Base-by-base conservation (phyloP, 1,140 invertebrate species). In the Pentalonia nigronervosa region DNA sequence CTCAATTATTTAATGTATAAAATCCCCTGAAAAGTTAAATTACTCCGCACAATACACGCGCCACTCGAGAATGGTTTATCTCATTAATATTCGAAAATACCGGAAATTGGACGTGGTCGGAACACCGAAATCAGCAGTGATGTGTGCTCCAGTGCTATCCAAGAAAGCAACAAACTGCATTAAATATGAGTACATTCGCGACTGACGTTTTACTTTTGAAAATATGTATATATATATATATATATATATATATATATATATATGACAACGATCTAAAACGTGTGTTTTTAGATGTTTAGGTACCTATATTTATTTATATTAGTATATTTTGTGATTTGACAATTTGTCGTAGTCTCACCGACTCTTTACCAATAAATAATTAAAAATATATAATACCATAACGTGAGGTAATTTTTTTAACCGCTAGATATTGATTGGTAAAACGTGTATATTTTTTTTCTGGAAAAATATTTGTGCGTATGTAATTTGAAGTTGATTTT, bases 21-120 rank as follows among this genome's bases (percentile, higher is more conserved):
- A 53, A 53, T 53, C 87, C 45, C 9, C 3, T 20, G 87, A 53
- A 89, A 50, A 30, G n/a, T 89, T 47, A 47, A 25, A 47, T 86
- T 86, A 86, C 48, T 89, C 50, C 48, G n/a, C n/a, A 34, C 25
- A 87, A 87, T 87, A 47, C 45, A 36, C 84, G 45, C 34, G 7
- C 23, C 30, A 20, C n/a, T 30, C 48, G n/a, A 48, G 41, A 89
- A 48, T 36, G 47, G 87, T 89, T 89, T 50, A 53, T 50, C 48
- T 89, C 87, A 89, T 89, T 89, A 89, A 89, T 89, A 89, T 89
- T 89, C 87, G 48, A 89, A 53, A 53, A 34, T 53, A 36, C 87
- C 48, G 47, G n/a, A 50, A 53, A 89, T 53, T 53, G 48, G 48
- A 89, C 87, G n/a, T 17, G 23, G 47, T 34, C 87, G 87, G 41